Evolutionary conservation across 2,888 invertebrate genomes (phyloP).

Genomic region (Drosophila atripex): DNA sequence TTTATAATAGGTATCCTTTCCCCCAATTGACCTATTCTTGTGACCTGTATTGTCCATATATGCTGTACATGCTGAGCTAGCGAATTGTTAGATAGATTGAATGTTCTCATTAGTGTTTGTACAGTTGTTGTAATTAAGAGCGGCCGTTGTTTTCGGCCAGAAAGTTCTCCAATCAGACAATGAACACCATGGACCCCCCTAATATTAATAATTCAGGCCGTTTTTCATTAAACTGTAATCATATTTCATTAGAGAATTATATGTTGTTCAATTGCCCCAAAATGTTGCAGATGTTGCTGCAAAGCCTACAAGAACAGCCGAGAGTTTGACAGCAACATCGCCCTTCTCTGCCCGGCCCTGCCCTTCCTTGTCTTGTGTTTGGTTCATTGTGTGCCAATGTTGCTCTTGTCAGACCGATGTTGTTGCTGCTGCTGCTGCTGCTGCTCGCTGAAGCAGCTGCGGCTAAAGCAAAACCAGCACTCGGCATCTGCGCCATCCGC

Average conservation of each 20-base stretch:
- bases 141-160: slow-evolving; percentile 49
- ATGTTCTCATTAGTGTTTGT: slow-evolving; percentile 46
- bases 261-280: slow-evolving; percentile 24
- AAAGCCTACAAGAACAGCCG: slow-evolving; percentile 1
- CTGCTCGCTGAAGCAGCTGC: slow-evolving; percentile 36
- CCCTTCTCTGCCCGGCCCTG: slow-evolving; percentile 38
- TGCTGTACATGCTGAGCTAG: slow-evolving; percentile 30
- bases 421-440: slow-evolving; percentile 18
- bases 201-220: slow-evolving; percentile 58
- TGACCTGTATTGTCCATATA: background rate
- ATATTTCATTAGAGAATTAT: slow-evolving; percentile 75
- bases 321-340: slow-evolving; percentile 41
- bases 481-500: slow-evolving; percentile 41
- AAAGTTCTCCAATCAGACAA: slow-evolving; percentile 50
- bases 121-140: slow-evolving; percentile 67
- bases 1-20: background rate
- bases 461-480: slow-evolving; percentile 29
- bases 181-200: slow-evolving; percentile 39
- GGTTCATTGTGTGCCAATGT: slow-evolving; percentile 35
- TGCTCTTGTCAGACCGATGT: slow-evolving; percentile 26
- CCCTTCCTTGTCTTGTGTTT: slow-evolving; percentile 14
- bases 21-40: background rate
- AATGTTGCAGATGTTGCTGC: slow-evolving; percentile 46
- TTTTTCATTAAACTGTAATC: slow-evolving; percentile 78
- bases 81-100: slow-evolving; percentile 43